Evolutionary conservation across 2,797 vertebrate species (phyloP), one percentile per base, ranked within the genome.

Genomic region (Tenualosa ilisha): DNA sequence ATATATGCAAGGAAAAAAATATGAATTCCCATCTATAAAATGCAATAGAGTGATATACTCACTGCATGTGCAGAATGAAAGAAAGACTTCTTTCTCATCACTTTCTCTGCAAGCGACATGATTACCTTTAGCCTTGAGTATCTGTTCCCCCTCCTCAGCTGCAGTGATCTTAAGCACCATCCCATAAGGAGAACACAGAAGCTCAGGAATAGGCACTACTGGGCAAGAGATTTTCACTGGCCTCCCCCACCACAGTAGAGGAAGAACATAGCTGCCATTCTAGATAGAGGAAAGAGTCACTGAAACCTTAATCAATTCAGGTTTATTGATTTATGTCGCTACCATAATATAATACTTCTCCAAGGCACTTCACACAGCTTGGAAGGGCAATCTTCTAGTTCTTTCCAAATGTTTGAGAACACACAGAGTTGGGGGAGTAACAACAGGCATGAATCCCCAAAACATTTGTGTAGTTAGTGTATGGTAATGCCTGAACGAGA

Each of bases 151-250:
- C n/a, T 88, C 83, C 51, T 85, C 81, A 43, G 86, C 85, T 3
- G 88, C 89, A 0, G 84, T 13, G 1, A 95, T 86, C 86, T 92
- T 89, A 40, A 96, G 85, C 0, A 81, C 89, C 93, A 96, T 93
- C 82, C 93, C 93, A 3, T 91, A 89, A 0, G 88, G 37, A 22
- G 93, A 94, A 89, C 96, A 96, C 82, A 92, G 88, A 65, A 94
- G 91, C 7, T 86, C 87, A 0, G 90, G 92, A 50, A 15, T 46
- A 3, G 72, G 40, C 7, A 31, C 43, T 6, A 90, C 56, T 0
- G 96, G 94, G 63, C 96, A 96, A 82, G 93, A 91, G 54, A 96
- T 90, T 84, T 93, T 95, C 84, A 96, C 85, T 0, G 93, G 93
- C 65, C 37, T 92, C 43, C 88, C 94, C 92, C 89, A 90, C 96